Conservation (phyloP, 2,888 invertebrate species). For the Hypomecis atomaria region DNA sequence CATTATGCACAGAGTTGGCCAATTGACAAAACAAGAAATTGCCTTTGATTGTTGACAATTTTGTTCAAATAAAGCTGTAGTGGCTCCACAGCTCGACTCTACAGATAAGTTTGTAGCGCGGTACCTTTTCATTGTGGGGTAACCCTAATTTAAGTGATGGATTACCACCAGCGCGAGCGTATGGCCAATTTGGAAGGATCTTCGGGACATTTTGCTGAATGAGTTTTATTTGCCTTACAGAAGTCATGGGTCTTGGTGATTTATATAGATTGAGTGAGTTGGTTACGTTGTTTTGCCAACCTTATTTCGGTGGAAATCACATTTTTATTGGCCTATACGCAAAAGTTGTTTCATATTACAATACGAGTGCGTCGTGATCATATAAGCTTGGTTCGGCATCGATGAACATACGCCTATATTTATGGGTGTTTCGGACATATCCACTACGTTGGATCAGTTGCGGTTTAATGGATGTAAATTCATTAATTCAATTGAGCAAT, state of each 20-base stretch:
- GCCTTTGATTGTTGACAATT: background rate
- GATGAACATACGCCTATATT: no score
- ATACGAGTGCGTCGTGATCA: no score
- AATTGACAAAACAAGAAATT: background rate
- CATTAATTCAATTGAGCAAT: no score
- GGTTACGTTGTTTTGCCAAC: constrained; percentile 19
- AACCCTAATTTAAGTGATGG: constrained; percentile 45
- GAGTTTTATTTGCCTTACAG: constrained; percentile 34
- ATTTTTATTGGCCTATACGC: background rate
- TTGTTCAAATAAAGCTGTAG: background rate
- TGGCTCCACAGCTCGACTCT: background rate
- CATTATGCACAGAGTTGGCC: background rate
- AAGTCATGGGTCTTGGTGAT: constrained; percentile 35
- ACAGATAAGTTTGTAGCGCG: background rate
- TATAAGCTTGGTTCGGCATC: no score
- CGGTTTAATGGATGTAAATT: no score
- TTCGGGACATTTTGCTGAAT: constrained; percentile 32
- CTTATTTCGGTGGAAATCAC: constrained; percentile 3
- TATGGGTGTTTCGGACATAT: no score
- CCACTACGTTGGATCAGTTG: no score
- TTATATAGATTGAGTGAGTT: constrained; percentile 33
- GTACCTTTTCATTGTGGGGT: constrained; percentile 35
- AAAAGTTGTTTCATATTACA: background rate
- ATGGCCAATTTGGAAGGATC: constrained; percentile 30
- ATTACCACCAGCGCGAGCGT: constrained; percentile 26